Percentiles rank a stretch among this genome's conserved stretches.
These are phyloP conservation scores for Timandra comae DNA, from an alignment of 2,888 invertebrate species.

Conservation along the genomic window DNA sequence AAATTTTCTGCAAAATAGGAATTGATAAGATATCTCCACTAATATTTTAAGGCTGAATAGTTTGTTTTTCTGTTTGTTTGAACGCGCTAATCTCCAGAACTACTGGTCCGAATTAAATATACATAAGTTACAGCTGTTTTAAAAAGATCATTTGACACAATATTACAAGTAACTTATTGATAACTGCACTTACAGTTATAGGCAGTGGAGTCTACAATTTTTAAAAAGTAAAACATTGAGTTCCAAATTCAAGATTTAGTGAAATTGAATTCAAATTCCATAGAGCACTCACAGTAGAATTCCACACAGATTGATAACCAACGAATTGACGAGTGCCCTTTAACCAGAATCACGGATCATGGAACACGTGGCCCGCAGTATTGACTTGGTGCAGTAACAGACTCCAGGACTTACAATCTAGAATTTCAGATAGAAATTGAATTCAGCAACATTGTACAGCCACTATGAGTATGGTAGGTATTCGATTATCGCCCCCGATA, in stretches of 20 bases:
- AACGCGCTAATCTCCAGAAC: neutral
- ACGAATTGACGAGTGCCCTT: neutral
- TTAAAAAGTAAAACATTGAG: neutral
- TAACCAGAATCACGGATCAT: too few relatives aligned
- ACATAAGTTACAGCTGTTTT: neutral
- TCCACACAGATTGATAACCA: neutral
- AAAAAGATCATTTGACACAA: neutral
- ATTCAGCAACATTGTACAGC: too few relatives aligned
- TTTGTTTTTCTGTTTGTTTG: neutral
- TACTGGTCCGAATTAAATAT: neutral
- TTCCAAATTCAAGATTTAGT: neutral
- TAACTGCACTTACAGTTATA: too few relatives aligned
- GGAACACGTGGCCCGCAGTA: too few relatives aligned
- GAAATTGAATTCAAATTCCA: too few relatives aligned
- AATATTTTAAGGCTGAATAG: neutral
- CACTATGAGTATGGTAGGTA: too few relatives aligned
- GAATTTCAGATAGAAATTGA: too few relatives aligned
- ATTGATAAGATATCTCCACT: too few relatives aligned
- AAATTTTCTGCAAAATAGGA: too few relatives aligned
- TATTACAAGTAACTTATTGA: neutral
- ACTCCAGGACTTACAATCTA: too few relatives aligned
- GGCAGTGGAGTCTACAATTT: neutral
- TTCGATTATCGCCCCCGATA: too few relatives aligned
- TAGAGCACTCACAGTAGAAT: neutral
- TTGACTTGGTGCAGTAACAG: too few relatives aligned